These are phyloP conservation scores for Cairina moschata DNA, from an alignment of 2,113 vertebrate species.

Conservation along the genomic window DNA sequence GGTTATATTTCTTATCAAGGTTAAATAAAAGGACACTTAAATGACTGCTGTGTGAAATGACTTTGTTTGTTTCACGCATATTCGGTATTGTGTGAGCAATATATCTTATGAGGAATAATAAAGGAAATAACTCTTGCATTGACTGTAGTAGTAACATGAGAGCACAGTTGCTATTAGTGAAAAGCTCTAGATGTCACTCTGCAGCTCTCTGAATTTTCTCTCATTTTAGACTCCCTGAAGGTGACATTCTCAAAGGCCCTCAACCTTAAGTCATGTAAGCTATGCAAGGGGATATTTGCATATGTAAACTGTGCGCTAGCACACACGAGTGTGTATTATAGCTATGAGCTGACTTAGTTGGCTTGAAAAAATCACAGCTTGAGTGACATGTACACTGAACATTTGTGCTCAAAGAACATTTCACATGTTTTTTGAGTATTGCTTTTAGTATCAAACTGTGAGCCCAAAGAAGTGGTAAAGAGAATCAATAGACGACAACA, in stretches of 20 bases:
- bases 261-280: background rate
- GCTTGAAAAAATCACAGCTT: background rate
- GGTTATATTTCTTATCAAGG: background rate
- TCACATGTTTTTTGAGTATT: background rate
- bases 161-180: background rate
- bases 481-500: background rate
- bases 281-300: background rate
- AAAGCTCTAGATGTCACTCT: background rate
- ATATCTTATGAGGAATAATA: background rate
- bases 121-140: background rate
- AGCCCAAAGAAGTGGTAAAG: background rate
- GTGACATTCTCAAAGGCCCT: background rate
- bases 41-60: background rate
- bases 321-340: accelerated
- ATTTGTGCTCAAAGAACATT: background rate
- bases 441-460: background rate
- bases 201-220: background rate
- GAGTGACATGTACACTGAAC: background rate
- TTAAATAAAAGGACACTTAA: background rate
- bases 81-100: background rate
- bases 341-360: background rate
- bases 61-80: background rate
- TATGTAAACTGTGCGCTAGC: background rate
- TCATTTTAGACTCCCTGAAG: background rate
- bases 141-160: background rate